These are phyloP conservation scores for Plectropomus leopardus DNA, from an alignment of 2,113 vertebrate species.

Conservation along the genomic window DNA sequence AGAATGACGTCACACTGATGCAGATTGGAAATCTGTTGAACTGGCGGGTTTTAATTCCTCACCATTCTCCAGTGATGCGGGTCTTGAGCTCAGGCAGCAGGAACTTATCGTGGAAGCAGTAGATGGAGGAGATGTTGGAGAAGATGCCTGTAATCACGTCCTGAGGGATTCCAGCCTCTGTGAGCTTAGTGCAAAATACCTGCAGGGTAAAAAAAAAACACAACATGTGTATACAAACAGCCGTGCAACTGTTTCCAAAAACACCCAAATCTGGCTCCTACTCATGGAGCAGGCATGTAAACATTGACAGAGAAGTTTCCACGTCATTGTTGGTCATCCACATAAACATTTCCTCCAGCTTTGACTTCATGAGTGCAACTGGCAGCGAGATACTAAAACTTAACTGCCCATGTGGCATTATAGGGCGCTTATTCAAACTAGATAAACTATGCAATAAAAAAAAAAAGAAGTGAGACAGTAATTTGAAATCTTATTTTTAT, in stretches of 20 bases:
- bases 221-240: background rate
- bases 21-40: background rate
- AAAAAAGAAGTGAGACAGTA: too few relatives aligned
- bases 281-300: conserved; percentile 25
- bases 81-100: conserved; percentile 94
- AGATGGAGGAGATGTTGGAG: conserved; percentile 98
- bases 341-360: conserved; percentile 6
- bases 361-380: background rate
- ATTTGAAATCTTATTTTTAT: too few relatives aligned
- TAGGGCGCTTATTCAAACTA: background rate
- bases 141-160: conserved; percentile 97
- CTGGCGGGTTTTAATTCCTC: conserved; percentile 63
- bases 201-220: conserved; percentile 62
- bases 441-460: background rate
- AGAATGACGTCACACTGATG: background rate
- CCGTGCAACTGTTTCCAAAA: background rate
- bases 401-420: background rate
- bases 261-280: background rate
- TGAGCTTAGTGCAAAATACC: conserved; percentile 96
- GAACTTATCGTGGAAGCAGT: conserved; percentile 95
- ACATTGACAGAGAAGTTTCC: conserved; percentile 8
- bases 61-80: conserved; percentile 95
- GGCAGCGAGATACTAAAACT: background rate
- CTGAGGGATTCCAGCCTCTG: conserved; percentile 89
- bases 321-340: conserved; percentile 8